These are phyloP conservation scores for Catalaphyllia jardinei DNA, from an alignment of 64 coral and sea anemone species.

Conservation along the genomic window DNA sequence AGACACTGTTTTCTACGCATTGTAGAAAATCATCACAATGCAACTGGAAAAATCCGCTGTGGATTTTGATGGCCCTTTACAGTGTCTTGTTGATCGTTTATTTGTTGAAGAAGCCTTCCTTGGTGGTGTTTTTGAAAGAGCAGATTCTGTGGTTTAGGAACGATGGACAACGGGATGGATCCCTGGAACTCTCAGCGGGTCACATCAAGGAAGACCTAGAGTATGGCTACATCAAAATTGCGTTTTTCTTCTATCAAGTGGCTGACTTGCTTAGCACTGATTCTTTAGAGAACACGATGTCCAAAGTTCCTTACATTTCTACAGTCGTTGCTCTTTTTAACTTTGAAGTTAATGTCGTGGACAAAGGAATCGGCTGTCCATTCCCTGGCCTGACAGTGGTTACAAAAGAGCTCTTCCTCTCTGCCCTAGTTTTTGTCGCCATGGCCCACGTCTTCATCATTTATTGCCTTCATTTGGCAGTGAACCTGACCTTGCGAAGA, in stretches of 20 bases:
- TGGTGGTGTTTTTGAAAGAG: conserved; percentile 11
- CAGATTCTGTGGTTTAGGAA: conserved; percentile 56
- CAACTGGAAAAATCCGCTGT: conserved; percentile 24
- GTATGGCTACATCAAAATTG: conserved; percentile 54
- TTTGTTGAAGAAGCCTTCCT: conserved; percentile 41
- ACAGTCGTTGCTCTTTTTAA: conserved; percentile 48
- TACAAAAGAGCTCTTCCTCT: conserved; percentile 70
- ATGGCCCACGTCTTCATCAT: conserved; percentile 19
- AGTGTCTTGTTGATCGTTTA: conserved; percentile 12
- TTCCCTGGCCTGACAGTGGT: conserved; percentile 73
- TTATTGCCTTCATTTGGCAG: conserved; percentile 14
- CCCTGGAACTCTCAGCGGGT: not conserved
- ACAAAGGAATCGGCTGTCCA: conserved; percentile 58
- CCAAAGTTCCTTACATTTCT: not conserved
- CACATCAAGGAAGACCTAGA: not conserved
- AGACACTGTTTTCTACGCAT: conserved; percentile 36
- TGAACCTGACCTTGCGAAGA: not conserved
- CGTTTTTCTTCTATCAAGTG: conserved; percentile 79
- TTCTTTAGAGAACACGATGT: conserved; percentile 9
- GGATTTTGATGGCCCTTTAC: conserved; percentile 45
- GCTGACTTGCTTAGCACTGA: conserved; percentile 36
- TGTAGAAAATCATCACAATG: conserved; percentile 36
- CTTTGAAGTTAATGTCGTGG: conserved; percentile 48
- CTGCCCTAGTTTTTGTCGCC: conserved; percentile 34
- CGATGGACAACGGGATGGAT: not conserved